Base-by-base conservation (phyloP, 1,140 invertebrate genomes). In the Adelges cooleyi region DNA sequence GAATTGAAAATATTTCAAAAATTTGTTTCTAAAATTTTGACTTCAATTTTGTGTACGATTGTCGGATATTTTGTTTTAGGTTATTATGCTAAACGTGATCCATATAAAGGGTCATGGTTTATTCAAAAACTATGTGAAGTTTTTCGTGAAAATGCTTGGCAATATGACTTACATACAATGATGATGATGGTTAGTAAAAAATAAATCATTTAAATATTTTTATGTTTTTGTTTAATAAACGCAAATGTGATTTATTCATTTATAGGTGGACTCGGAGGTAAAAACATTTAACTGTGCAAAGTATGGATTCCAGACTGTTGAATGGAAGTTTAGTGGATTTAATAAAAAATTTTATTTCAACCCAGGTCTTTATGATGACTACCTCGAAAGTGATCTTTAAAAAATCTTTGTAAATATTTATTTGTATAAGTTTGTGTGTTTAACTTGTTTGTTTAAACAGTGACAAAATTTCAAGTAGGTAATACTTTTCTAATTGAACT, bases 301-400 rank as follows among this genome's bases (percentile, higher is more conserved):
- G 0, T 2, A 68, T 56, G 67, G 67, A 13, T 46, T 20, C 18
- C 67, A 68, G 59, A 65, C 50, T 15, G 17, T 40, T 1, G 62
- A 65, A 38, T 46, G 62, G 25, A 40, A 36, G 17, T 29, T 13
- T 25, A 36, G 36, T 22, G 67, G 67, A 8, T 51, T 65, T 18
- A 65, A 22, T 27, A 56, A 56, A 48, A 51, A 42, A 46, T 54
- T 68, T 40, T 68, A 9, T 23, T 68, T 68, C 27, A 68, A 68
- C 29, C 67, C 67, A 0, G 67, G 67, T 42, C 15, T 68, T 2
- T 68, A 66, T 33, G 25, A 54, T 2, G 38, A 66, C 40, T 36
- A 54, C 6, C 3, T 38, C 2, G 15, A 50, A 17, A 13, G 13
- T n/a, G 20, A 42, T 44, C 25, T 33, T 20, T 38, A 48, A 33